Base-by-base conservation (phyloP, 2,113 vertebrate genomes). In the Nerophis lumbriciformis region DNA sequence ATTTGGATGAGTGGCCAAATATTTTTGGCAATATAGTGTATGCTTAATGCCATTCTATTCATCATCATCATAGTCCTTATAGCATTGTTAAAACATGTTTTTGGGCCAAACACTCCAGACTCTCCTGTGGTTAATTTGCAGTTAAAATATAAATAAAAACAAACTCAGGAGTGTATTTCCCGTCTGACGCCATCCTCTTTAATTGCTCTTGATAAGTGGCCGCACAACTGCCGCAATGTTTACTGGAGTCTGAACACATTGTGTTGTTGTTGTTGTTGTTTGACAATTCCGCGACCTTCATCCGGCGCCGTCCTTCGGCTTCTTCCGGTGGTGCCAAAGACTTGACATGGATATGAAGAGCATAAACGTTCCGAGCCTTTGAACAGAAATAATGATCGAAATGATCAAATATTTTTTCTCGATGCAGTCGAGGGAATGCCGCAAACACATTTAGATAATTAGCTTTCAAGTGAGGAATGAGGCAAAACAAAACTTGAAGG, bases 71-170 rank as follows among this genome's bases (percentile, higher is more conserved):
- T 42, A 42, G 39, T 42, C 39, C 8, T 42, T 42, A 42, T 42
- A 42, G 39, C 39, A 42, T 42, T 42, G 39, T 42, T 42, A 42
- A 42, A 3, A 42, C 39, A 6, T 38, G 28, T 59, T 65, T 80
- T 48, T 9, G 8, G 10, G 39, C 39, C 59, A 80, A 68, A 63
- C 47, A 61, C 54, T 21, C 5, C 15, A 10, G 50, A 80, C 72
- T 76, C 77, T 75, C 61, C 11, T 61, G 73, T 79, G 83, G 55
- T 68, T 76, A 75, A 82, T 85, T 83, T 83, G 69, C 66, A 76
- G 68, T 15, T 7, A 44, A 42, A 42, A 42, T 42, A 42, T 42
- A 42, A 42, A 42, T 42, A 42, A 42, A 28, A 42, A 10, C 39
- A 42, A 66, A 76, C 61, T 71, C 51, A 49, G 59, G 55, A 54